Base-by-base conservation (phyloP, 2,888 invertebrate genomes). In the Ophion slaviceki region DNA sequence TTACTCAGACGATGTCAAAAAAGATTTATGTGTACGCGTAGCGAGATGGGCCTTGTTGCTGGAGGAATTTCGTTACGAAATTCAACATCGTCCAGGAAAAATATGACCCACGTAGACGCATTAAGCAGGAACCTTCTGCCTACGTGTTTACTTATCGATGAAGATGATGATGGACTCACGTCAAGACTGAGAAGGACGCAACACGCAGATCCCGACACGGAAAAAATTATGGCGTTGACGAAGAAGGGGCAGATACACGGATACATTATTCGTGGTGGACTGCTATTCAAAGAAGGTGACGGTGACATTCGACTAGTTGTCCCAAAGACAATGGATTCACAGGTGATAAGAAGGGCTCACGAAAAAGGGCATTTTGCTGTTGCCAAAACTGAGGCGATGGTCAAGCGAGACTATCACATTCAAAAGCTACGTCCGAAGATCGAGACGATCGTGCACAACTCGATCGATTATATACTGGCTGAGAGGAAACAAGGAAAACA, bases 71-170 rank as follows among this genome's bases (percentile, higher is more conserved):
- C 61, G 85, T 47, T 88, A 85, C 64, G 74, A 36, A 32, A 85
- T 89, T 24, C 83, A 87, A 32, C 88, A 88, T 70, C 72, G 87
- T 8, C 82, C n/a, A 87, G 85, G 1, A 79, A 68, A 20, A 80
- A 80, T 20, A 89, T 89, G 89, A 40, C 36, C 11, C 88, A 89
- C 67, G 86, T 87, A 0, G 88, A 89, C 75, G 87, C 87, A 0
- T 71, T 87, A 17, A 88, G 88, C 28, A 28, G 89, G 14, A 82
- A 86, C 36, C 88, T 88, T 45, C 24, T 24, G 24, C 24, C 24
- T 24, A 24, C 24, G 24, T 24, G 24, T 2, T 24, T 24, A 24
- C 24, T 45, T 2, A 10, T 47, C 47, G 14, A 78, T 5, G 72
- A 71, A 11, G 20, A 47, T 17, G 61, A 80, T 7, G 84, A 80